phyloP scores from a whole-genome alignment of 1,140 invertebrate genomes.

The Drosophila prosaltans region DNA sequence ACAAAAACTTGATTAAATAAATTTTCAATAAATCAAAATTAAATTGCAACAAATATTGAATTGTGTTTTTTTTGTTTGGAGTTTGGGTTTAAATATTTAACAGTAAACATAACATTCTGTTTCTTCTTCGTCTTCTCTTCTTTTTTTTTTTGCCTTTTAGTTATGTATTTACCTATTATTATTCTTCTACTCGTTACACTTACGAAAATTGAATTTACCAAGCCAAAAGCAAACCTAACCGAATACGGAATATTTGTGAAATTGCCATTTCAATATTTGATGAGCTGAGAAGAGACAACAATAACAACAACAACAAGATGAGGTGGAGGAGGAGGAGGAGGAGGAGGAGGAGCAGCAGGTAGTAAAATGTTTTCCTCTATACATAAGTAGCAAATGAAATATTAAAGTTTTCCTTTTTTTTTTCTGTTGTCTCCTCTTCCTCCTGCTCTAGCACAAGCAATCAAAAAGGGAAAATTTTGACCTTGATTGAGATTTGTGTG shows the following conservation, averaged over 20 bases:
- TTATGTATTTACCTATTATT: slow-evolving; percentile 15
- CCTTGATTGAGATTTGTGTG: slow-evolving; percentile 17
- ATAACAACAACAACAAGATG: slow-evolving; percentile 12
- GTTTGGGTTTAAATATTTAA: too few relatives aligned
- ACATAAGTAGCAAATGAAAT: slow-evolving; percentile 17
- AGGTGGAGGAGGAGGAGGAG: background rate
- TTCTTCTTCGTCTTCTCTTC: too few relatives aligned
- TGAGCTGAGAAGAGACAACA: slow-evolving; percentile 43
- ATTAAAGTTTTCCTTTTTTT: slow-evolving; percentile 13
- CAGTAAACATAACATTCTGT: background rate
- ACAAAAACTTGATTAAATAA: too few relatives aligned
- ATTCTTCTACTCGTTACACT: slow-evolving; percentile 51
- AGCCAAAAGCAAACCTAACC: slow-evolving; percentile 10
- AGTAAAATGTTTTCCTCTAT: slow-evolving; percentile 58
- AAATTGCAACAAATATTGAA: too few relatives aligned
- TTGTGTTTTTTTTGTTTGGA: too few relatives aligned
- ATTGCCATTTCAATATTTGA: slow-evolving; percentile 80
- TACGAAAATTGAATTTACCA: slow-evolving; percentile 73
- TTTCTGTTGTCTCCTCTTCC: background rate
- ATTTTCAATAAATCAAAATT: too few relatives aligned
- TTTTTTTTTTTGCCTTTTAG: background rate
- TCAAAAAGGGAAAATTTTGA: background rate
- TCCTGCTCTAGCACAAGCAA: background rate
- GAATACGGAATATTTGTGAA: slow-evolving; percentile 69
- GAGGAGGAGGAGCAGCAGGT: slow-evolving; percentile 32